Evolutionary conservation across 2,797 vertebrate species (phyloP), one percentile per base, ranked within the genome.

Genomic region (Iguana delicatissima): DNA sequence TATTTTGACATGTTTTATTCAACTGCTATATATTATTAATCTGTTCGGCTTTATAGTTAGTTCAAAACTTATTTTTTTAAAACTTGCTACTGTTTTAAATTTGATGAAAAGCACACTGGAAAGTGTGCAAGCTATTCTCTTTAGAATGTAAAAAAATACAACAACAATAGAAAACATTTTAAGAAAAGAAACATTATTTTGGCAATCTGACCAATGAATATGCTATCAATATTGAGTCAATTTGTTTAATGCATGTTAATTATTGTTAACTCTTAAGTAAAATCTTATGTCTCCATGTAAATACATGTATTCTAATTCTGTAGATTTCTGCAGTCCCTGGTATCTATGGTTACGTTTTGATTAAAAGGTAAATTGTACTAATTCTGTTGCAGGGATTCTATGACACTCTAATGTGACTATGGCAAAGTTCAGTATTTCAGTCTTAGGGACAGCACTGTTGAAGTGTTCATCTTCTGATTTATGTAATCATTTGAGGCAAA

Each of bases 291-390:
- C 74, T 88, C 29, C 46, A 1, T 91, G 62, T 50, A 38, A 80
- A 32, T 1, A 20, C 5, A 80, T 24, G 10, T 72, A 26, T 94
- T 85, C 46, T 80, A 87, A 26, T 38, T 77, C 35, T 20, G 50
- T 14, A 1, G 26, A 7, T 55, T 55, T 67, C 38, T 84, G 10
- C 38, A 64, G 2, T n/a, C 6, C 42, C 35, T 24, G 38, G 4
- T 22, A 76, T 18, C 52, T 42, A 57, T 52, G n/a, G 18, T 74
- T 86, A 24, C 1, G 80, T 89, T 87, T 55, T 90, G 87, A 83
- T 89, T 8, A 64, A 77, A 2, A 94, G 95, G 91, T 91, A 92
- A 95, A 94, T 50, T 89, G 22, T 46, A 22, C 52, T 14, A 77
- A 10, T 62, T 10, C 35, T 18, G 14, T 10, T 6, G 14, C 55